Evolutionary conservation across 1,140 invertebrate genomes (phyloP).

Genomic region (Chlorops oryzae): DNA sequence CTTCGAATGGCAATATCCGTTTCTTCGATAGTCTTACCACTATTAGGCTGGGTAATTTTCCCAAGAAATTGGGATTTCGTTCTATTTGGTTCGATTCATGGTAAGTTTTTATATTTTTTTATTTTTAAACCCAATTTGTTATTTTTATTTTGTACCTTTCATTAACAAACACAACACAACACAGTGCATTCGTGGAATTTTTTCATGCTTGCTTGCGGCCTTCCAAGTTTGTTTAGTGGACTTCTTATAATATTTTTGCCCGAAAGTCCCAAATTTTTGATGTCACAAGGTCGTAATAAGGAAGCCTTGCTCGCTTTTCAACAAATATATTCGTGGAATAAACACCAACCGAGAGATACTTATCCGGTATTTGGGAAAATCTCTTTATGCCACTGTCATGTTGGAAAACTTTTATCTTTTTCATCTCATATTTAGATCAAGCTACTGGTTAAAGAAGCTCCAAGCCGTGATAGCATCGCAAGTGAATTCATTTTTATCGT

Average conservation of each 20-base stretch:
- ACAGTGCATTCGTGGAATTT: slow-evolving; percentile 73
- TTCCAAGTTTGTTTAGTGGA: slow-evolving; percentile 61
- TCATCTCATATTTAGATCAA: slow-evolving; percentile 53
- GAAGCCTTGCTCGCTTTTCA: slow-evolving; percentile 52
- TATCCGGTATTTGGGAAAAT: slow-evolving; percentile 61
- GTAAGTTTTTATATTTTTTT: slow-evolving; percentile 46
- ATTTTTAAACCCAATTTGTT: slow-evolving; percentile 35
- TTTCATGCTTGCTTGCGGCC: slow-evolving; percentile 59
- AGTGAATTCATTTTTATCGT: slow-evolving; percentile 35
- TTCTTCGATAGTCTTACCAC: slow-evolving; percentile 51
- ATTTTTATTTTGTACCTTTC: slow-evolving; percentile 5
- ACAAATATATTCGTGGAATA: slow-evolving; percentile 51
- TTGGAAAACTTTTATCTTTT: slow-evolving; percentile 56
- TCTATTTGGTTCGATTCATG: slow-evolving; percentile 53
- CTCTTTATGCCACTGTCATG: slow-evolving; percentile 57
- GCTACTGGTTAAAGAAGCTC: slow-evolving; percentile 28
- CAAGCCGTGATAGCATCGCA: slow-evolving; percentile 21
- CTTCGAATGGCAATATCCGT: slow-evolving; percentile 57
- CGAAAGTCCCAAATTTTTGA: slow-evolving; percentile 77
- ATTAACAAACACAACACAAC: too few relatives aligned
- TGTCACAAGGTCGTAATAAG: slow-evolving; percentile 63
- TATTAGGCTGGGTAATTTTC: slow-evolving; percentile 55
- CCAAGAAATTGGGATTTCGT: slow-evolving; percentile 47
- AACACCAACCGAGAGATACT: slow-evolving; percentile 51
- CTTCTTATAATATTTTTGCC: slow-evolving; percentile 61